phyloP scores from a whole-genome alignment of 2,888 invertebrate species.

The Napeogenes inachia region DNA sequence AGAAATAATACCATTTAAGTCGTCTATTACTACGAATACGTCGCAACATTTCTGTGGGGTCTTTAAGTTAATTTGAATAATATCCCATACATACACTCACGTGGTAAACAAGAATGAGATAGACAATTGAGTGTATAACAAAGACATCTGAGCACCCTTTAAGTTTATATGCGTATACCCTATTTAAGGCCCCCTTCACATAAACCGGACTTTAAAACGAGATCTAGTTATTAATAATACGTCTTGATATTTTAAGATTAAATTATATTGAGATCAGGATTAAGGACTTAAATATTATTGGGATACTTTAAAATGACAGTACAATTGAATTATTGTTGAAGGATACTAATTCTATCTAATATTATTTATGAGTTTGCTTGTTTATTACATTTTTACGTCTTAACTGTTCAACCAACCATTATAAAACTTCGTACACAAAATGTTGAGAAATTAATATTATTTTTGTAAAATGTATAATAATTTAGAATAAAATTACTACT shows the following conservation, averaged over 20 bases:
- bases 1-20: background rate
- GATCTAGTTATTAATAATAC: slow-evolving; percentile 25
- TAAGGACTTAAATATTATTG: too few relatives aligned
- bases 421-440: too few relatives aligned
- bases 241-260: slow-evolving; percentile 11
- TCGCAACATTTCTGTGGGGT: slow-evolving; percentile 17
- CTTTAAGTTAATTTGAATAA: slow-evolving; percentile 23
- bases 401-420: too few relatives aligned
- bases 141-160: slow-evolving; percentile 50
- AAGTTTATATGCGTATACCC: slow-evolving; percentile 20
- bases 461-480: too few relatives aligned
- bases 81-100: slow-evolving; percentile 33
- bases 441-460: too few relatives aligned
- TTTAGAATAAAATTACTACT: too few relatives aligned
- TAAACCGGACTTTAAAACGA: slow-evolving; percentile 31
- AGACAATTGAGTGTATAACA: slow-evolving; percentile 57
- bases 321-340: too few relatives aligned
- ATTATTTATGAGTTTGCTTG: too few relatives aligned
- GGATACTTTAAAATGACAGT: too few relatives aligned
- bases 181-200: slow-evolving; percentile 28
- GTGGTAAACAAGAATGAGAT: slow-evolving; percentile 62
- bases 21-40: too few relatives aligned
- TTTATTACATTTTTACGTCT: too few relatives aligned
- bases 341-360: too few relatives aligned
- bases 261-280: background rate